Percentiles rank a stretch among this genome's conserved stretches.
phyloP scores from a whole-genome alignment of 2,113 vertebrate species.

The Cottus gobio region DNA sequence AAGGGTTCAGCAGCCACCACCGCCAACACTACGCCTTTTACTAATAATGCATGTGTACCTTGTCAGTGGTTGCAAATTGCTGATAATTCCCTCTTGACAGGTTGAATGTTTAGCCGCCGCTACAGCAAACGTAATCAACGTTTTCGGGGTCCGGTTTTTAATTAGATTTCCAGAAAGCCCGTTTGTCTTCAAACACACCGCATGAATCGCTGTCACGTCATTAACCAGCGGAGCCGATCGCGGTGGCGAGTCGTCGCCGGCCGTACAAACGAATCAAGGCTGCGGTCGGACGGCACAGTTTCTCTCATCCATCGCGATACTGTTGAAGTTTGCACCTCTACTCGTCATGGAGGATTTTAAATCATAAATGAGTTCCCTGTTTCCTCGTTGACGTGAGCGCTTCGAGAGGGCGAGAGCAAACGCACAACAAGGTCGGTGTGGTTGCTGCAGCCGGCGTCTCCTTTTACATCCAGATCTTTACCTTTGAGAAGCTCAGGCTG shows the following conservation, averaged over 20 bases:
- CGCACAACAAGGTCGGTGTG: constrained; percentile 13
- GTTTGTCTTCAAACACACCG: constrained; percentile 48
- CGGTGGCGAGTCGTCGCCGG: constrained; percentile 1
- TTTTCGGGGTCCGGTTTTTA: constrained; percentile 28
- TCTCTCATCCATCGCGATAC: neutral
- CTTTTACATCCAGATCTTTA: neutral
- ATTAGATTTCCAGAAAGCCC: constrained; percentile 31
- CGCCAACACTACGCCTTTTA: neutral
- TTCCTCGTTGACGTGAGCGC: neutral
- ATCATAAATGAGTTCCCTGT: neutral
- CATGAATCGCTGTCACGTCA: constrained; percentile 15
- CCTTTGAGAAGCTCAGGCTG: neutral
- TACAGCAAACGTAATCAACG: constrained; percentile 20
- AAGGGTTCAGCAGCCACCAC: neutral
- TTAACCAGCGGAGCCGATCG: constrained; percentile 29
- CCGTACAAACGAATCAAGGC: constrained; percentile 18
- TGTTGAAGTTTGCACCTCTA: neutral
- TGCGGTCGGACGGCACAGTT: neutral
- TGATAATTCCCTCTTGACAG: constrained; percentile 26
- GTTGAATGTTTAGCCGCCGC: constrained; percentile 7
- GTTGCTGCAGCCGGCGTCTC: neutral
- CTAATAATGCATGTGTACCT: neutral
- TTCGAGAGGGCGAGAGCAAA: neutral
- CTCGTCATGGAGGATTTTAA: neutral
- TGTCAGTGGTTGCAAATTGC: neutral